phyloP scores from a whole-genome alignment of 2,113 vertebrate genomes.

The Isurus oxyrinchus region DNA sequence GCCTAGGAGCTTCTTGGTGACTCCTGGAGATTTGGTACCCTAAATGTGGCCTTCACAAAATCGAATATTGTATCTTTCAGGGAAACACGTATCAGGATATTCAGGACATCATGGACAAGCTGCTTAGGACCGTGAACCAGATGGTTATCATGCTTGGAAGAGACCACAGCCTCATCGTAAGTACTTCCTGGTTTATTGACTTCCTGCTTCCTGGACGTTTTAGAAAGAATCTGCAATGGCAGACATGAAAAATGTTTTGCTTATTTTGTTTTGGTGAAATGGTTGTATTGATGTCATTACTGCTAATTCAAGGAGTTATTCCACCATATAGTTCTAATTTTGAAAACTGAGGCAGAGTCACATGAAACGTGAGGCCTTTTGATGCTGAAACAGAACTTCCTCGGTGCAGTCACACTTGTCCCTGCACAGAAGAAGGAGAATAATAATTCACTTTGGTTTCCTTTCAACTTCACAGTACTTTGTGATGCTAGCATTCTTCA shows the following conservation, averaged over 20 bases:
- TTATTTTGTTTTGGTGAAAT: neutral
- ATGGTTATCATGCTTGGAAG: conserved; percentile 48
- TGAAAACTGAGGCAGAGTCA: neutral
- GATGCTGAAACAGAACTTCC: neutral
- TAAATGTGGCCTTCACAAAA: neutral
- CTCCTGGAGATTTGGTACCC: neutral
- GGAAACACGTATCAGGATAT: conserved; percentile 44
- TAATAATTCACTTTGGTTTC: neutral
- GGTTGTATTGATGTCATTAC: neutral
- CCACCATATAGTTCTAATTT: neutral
- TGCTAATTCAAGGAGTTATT: neutral
- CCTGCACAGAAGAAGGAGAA: neutral
- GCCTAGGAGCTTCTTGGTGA: neutral
- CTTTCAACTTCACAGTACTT: neutral
- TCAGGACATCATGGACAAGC: conserved; percentile 44
- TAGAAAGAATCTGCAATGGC: neutral
- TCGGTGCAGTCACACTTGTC: neutral
- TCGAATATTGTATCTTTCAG: conserved; percentile 38
- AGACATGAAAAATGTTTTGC: neutral
- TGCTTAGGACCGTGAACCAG: conserved; percentile 44
- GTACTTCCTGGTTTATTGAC: conserved; percentile 33
- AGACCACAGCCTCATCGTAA: conserved; percentile 46
- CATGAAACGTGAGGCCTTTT: neutral
- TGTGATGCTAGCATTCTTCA: neutral
- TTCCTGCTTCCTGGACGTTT: neutral